phyloP scores from a whole-genome alignment of 2,797 vertebrate genomes.

The Poecile montanus region DNA sequence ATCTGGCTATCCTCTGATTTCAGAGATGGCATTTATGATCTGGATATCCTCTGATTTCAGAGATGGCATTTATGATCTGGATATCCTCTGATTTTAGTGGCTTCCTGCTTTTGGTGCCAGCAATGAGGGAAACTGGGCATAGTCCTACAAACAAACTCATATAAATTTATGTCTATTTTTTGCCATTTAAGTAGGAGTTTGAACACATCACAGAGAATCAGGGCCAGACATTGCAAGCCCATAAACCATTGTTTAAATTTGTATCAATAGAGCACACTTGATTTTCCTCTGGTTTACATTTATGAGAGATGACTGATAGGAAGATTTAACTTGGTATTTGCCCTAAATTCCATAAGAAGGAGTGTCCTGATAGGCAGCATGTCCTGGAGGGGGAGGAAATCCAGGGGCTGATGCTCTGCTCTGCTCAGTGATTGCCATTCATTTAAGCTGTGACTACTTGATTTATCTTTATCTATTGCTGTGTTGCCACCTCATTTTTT shows the following conservation, averaged over 20 bases:
- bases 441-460: not conserved
- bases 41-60: not conserved
- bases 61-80: not conserved
- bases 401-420: not conserved
- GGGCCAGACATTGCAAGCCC: not conserved
- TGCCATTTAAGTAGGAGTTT: not conserved
- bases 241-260: not conserved
- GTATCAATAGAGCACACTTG: not conserved
- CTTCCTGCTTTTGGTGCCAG: not conserved
- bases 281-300: not conserved
- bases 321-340: not conserved
- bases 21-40: too few species aligned
- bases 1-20: not conserved
- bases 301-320: not conserved
- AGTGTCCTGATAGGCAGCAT: not conserved
- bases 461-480: not conserved
- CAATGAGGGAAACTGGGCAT: not conserved
- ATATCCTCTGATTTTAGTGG: not conserved
- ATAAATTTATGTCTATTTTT: accelerated
- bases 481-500: not conserved
- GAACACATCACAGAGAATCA: not conserved
- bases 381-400: not conserved
- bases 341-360: not conserved
- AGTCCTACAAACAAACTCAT: not conserved
- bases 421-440: not conserved